Percentiles rank a stretch among this genome's conserved stretches.
These are phyloP conservation scores for Actenoides lindsayi DNA, from an alignment of 2,113 vertebrate genomes.

Conservation along the genomic window DNA sequence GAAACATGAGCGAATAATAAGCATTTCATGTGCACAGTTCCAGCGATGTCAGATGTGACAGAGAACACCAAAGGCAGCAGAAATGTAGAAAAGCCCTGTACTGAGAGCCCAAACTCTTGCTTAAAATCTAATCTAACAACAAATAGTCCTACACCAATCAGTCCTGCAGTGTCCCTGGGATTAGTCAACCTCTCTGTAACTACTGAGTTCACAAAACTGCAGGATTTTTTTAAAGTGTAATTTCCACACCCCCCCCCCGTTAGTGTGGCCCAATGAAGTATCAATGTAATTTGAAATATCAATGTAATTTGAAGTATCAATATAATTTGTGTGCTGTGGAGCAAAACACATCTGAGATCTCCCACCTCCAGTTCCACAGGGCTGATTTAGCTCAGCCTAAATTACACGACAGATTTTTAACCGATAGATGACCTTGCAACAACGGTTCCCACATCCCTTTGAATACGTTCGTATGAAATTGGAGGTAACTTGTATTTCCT, in stretches of 20 bases:
- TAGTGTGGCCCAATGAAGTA: background rate
- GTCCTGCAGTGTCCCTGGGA: background rate
- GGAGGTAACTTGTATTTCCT: background rate
- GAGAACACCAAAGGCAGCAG: background rate
- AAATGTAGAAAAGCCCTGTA: background rate
- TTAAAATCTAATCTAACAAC: background rate
- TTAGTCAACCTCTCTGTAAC: background rate
- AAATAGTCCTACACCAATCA: background rate
- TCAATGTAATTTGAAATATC: rapidly evolving
- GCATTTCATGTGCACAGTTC: background rate
- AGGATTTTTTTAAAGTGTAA: background rate
- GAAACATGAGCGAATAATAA: rapidly evolving
- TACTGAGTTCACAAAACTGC: background rate
- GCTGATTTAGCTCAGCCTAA: background rate
- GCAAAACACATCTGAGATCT: background rate
- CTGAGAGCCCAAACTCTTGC: background rate
- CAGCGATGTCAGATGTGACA: rapidly evolving
- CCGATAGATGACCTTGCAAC: background rate
- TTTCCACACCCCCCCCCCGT: too few species aligned
- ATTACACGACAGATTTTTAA: background rate
- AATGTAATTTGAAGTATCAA: rapidly evolving
- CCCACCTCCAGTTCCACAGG: background rate
- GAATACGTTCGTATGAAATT: background rate
- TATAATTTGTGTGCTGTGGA: rapidly evolving
- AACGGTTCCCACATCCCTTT: background rate